Conservation (phyloP, 1,140 invertebrate genomes). For the Aphelinus atriplicis region DNA sequence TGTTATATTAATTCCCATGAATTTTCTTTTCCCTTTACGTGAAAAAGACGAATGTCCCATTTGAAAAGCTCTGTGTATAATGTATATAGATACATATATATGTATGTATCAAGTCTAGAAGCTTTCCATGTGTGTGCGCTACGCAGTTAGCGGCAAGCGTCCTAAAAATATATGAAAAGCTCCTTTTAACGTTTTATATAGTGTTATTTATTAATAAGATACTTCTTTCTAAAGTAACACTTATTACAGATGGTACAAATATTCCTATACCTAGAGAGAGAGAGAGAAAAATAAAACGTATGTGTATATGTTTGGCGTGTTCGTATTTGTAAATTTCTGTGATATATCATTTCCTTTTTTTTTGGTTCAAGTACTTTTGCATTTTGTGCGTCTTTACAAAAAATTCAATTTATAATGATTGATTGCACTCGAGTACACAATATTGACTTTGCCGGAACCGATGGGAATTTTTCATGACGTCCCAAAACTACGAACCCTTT, state of each 20-base stretch:
- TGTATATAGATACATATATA: conserved; percentile 1
- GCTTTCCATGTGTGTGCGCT: background rate
- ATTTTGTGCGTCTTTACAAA: too few species aligned
- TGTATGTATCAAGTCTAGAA: background rate
- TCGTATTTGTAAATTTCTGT: conserved; percentile 33
- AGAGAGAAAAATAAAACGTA: conserved; percentile 42
- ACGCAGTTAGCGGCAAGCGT: conserved; percentile 21
- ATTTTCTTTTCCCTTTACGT: conserved; percentile 27
- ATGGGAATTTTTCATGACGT: too few species aligned
- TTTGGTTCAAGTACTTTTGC: background rate
- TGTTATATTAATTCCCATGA: background rate
- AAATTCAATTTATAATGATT: too few species aligned
- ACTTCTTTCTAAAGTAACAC: conserved; percentile 53
- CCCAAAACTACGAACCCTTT: too few species aligned
- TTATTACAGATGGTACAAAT: conserved; percentile 65
- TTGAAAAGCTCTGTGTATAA: background rate
- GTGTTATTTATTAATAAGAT: conserved; percentile 52
- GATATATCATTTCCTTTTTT: conserved; percentile 10
- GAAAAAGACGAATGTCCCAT: too few species aligned
- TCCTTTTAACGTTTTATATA: conserved; percentile 44
- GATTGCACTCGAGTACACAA: too few species aligned
- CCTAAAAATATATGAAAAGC: conserved; percentile 36
- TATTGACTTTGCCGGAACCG: too few species aligned
- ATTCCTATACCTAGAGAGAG: conserved; percentile 53
- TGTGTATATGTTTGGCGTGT: conserved; percentile 31